Base-by-base conservation (phyloP, 2,888 invertebrate species). In the Syrphus vitripennis region DNA sequence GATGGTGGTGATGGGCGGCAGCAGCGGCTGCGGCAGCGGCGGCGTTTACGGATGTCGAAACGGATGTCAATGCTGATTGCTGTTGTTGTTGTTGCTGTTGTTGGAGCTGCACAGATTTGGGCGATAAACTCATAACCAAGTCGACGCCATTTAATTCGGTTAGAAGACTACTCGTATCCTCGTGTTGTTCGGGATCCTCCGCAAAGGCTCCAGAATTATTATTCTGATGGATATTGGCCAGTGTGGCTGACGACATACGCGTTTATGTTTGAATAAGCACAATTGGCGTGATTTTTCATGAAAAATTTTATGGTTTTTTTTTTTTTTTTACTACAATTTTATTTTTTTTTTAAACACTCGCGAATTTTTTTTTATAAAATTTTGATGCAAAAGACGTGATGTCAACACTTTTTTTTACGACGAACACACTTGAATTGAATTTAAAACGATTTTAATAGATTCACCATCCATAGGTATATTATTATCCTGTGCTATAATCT, bases 61-160 rank as follows among this genome's bases (percentile, higher is more conserved):
- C 93, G 93, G 93, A 93, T 94, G 93, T 92, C 90, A 91, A 70
- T 90, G 94, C 92, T 90, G 94, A 93, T 93, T 93, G 93, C 93
- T 93, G 92, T 93, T 93, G 93, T 93, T 63, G 61, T 10, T 61
- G 61, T 14, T 61, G 61, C 7, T 63, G 63, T 93, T 93, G 92
- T 93, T 93, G 92, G 93, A 93, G 92, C 92, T 93, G 93, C 76
- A 93, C 92, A 76, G 94, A 93, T 90, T 92, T 92, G 89, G 90
- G 96, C 92, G 96, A 96, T 92, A 97, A 93, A 93, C 96, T 96
- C 96, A 97, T 97, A 93, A 96, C 96, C 94, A 96, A 94, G 92
- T 96, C 96, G 91, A 95, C 95, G 91, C 95, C 96, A 94, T 95
- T 95, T 92, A 96, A 94, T 92, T 95, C 95, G 89, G 95, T 95